Base-by-base conservation (phyloP, 2,888 invertebrate genomes). In the Crossocerus cetratus region DNA sequence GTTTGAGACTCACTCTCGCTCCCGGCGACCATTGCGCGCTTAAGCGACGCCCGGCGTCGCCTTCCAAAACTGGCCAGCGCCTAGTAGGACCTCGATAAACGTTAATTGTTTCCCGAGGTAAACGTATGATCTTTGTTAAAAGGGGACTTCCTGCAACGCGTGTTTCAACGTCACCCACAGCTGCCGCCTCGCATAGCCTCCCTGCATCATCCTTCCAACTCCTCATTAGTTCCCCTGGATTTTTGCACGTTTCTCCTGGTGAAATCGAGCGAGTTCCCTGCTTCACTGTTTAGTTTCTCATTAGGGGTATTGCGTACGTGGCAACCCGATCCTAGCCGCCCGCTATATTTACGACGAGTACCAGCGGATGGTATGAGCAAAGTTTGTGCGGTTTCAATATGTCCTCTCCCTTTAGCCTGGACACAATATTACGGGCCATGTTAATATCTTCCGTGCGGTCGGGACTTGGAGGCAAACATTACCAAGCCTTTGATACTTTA, bases 301-400 rank as follows among this genome's bases (percentile, higher is more conserved):
- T 44, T n/a, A 32, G 2, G 49, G 63, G 66, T 63, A 69, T 54
- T 42, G 2, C n/a, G 16, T 42, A 60, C 55, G 69, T 32, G 32
- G 8, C 8, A 11, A 8, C 32, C 71, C 72, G 77, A 78, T 83
- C 64, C 69, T 45, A 76, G 69, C 62, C 73, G 81, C 79, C 78
- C 80, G 72, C 78, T 80, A 77, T 76, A 84, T 81, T 83, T 79
- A 76, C 75, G 79, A 76, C 75, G 79, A 71, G 76, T 65, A 74
- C 63, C 74, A 74, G 75, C 23, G 77, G 77, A 77, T 78, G 81
- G 84, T 89, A 88, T 87, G 88, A 89, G 85, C 84, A 88, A 90
- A 90, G 88, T 90, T 90, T 84, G 79, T 88, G 90, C 86, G 89
- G 90, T 90, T 90, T 90, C 88, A 87, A 87, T 88, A 87, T 86